These are phyloP conservation scores for Patella caerulea DNA, from an alignment of 2,888 invertebrate genomes.

Conservation along the genomic window DNA sequence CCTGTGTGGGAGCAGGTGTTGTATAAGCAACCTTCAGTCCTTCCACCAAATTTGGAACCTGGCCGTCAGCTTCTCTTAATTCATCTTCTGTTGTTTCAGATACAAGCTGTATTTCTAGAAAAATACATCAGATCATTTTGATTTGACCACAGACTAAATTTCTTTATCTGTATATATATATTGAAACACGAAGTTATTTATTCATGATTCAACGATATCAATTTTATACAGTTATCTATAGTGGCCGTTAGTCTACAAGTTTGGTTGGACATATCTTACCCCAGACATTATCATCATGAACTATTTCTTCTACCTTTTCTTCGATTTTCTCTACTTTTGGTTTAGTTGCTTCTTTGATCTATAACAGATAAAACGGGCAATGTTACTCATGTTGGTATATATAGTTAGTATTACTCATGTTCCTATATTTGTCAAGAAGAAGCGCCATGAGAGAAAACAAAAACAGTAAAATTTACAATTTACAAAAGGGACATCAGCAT, in stretches of 20 bases:
- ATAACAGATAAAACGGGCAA: not conserved
- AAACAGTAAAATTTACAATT: no score
- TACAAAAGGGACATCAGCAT: no score
- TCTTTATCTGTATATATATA: no score
- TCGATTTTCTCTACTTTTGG: slow-evolving; percentile 59
- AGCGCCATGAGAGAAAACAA: no score
- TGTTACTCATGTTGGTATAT: no score
- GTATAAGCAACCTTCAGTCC: slow-evolving; percentile 82
- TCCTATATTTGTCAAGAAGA: no score
- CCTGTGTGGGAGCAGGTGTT: slow-evolving; percentile 72
- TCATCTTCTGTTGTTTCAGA: slow-evolving; percentile 79
- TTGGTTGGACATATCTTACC: slow-evolving; percentile 75
- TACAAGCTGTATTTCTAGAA: slow-evolving; percentile 74
- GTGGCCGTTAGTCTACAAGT: no score
- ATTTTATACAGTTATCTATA: no score
- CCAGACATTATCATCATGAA: slow-evolving; percentile 94
- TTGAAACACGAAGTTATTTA: no score
- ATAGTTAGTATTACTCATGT: no score
- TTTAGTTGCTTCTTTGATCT: slow-evolving; percentile 74
- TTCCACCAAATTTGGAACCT: slow-evolving; percentile 71
- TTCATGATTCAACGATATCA: no score
- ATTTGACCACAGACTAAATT: not conserved
- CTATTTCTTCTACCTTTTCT: slow-evolving; percentile 73
- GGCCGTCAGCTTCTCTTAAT: slow-evolving; percentile 68
- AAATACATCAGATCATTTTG: not conserved